Evolutionary conservation across 2,113 vertebrate species (phyloP).

Genomic region (Bufo gargarizans): DNA sequence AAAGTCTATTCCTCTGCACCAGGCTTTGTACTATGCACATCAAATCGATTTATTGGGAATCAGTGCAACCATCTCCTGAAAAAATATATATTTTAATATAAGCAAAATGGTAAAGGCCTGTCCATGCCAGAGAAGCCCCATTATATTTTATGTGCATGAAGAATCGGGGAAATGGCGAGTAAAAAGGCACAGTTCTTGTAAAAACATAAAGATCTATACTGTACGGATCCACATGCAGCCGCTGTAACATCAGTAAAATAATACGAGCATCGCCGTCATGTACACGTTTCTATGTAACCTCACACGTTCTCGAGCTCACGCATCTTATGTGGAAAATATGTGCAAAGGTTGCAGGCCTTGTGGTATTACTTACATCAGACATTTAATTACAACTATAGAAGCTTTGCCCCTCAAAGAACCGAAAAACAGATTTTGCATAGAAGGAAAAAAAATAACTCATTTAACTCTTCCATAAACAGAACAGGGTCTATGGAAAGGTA

Average conservation of each 20-base stretch:
- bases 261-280: background rate
- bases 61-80: constrained; percentile 42
- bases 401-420: constrained; percentile 65
- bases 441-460: constrained; percentile 59
- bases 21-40: background rate
- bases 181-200: constrained; percentile 54
- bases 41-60: constrained; percentile 20
- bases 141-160: constrained; percentile 23
- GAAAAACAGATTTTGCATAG: constrained; percentile 58
- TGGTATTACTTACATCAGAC: constrained; percentile 64
- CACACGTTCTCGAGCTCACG: constrained; percentile 8
- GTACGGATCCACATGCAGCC: background rate
- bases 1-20: constrained; percentile 6
- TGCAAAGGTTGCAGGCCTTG: constrained; percentile 74
- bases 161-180: background rate
- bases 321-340: constrained; percentile 57
- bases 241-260: background rate
- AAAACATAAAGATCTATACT: constrained; percentile 44
- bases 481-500: constrained; percentile 59
- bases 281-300: background rate
- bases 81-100: constrained; percentile 6
- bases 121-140: constrained; percentile 5
- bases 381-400: constrained; percentile 75
- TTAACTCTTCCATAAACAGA: constrained; percentile 61
- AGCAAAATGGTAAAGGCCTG: constrained; percentile 11